These are phyloP conservation scores for Pterostichus madidus DNA, from an alignment of 2,888 invertebrate genomes.

Conservation along the genomic window DNA sequence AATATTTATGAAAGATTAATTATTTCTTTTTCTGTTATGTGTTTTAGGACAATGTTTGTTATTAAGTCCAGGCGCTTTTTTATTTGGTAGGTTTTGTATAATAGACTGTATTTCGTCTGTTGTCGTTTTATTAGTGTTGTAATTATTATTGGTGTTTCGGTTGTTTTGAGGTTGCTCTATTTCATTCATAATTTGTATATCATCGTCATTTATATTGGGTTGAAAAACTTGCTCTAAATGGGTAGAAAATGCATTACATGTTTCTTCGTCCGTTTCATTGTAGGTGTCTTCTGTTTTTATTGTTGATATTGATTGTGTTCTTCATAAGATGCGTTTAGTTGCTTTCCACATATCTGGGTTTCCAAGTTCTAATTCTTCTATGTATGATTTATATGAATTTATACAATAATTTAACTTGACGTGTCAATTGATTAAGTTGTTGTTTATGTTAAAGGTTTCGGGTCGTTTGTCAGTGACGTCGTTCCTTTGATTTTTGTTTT, in stretches of 20 bases:
- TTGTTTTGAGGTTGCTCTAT: background rate
- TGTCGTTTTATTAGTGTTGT: slow-evolving; percentile 10
- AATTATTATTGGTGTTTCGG: background rate
- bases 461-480: no score
- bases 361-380: no score
- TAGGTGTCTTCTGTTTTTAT: background rate
- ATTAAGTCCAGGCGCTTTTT: slow-evolving; percentile 27
- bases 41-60: slow-evolving; percentile 20
- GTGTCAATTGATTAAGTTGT: slow-evolving; percentile 15
- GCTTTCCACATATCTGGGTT: no score
- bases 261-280: background rate
- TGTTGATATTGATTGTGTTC: background rate
- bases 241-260: background rate
- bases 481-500: slow-evolving; percentile 23
- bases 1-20: slow-evolving; percentile 67
- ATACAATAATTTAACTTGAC: slow-evolving; percentile 28
- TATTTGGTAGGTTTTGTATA: slow-evolving; percentile 34
- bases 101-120: slow-evolving; percentile 19
- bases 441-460: slow-evolving; percentile 2
- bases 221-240: background rate
- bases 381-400: background rate
- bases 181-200: background rate
- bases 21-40: slow-evolving; percentile 63
- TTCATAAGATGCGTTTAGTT: background rate
- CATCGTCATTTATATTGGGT: background rate